These are phyloP conservation scores for Poeciliopsis turrubarensis DNA, from an alignment of 2,113 vertebrate genomes.

Conservation along the genomic window DNA sequence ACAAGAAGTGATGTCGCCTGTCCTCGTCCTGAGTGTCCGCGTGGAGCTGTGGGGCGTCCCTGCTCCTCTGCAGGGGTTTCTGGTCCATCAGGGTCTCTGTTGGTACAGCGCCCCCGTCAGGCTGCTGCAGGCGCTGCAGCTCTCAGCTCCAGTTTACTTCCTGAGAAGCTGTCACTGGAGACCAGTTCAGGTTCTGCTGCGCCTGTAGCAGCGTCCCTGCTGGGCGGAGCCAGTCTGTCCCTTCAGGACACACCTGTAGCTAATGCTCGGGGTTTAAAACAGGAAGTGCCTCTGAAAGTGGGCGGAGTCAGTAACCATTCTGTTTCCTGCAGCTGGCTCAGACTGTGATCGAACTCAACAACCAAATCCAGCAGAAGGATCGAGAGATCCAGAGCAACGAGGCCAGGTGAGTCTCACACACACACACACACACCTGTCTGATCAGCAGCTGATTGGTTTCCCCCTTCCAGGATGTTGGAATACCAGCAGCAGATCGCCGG, in stretches of 20 bases:
- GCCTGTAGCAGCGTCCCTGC: no score
- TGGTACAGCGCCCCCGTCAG: background rate
- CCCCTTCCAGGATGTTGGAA: slow-evolving; percentile 86
- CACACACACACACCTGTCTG: background rate
- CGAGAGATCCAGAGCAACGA: slow-evolving; percentile 94
- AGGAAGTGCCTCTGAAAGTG: no score
- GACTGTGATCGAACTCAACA: slow-evolving; percentile 94
- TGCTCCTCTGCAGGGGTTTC: background rate
- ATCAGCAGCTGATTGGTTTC: background rate
- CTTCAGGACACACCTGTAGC: no score
- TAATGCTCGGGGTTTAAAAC: no score
- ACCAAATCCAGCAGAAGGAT: slow-evolving; percentile 96
- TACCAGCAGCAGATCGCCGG: slow-evolving; percentile 87
- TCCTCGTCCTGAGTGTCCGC: background rate
- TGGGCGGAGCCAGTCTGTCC: no score
- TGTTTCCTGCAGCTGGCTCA: slow-evolving; percentile 86
- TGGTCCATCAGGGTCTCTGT: background rate
- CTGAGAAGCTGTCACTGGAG: background rate
- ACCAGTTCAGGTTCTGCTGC: background rate
- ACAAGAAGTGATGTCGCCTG: background rate
- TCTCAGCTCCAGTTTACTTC: background rate
- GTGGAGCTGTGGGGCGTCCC: no score
- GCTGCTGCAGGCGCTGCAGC: background rate
- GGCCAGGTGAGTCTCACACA: slow-evolving; percentile 84
- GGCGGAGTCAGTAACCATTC: background rate